Conservation (phyloP, 2,113 vertebrate species). For the Riparia riparia region DNA sequence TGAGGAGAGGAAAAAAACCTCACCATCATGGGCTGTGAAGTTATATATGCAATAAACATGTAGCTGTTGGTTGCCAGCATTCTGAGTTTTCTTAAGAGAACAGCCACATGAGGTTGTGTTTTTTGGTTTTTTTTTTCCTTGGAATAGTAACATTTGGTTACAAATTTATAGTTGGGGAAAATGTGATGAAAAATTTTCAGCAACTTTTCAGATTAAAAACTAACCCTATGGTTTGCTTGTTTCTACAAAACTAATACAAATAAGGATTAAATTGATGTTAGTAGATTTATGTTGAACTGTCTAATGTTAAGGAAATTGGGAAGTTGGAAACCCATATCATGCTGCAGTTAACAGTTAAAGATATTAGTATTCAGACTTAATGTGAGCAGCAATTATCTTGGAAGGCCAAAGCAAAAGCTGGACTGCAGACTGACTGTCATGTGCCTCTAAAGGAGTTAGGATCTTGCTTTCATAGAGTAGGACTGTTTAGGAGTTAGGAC, state of each 20-base stretch:
- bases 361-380: background rate
- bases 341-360: background rate
- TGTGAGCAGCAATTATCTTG: background rate
- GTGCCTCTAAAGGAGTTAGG: background rate
- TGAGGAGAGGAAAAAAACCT: background rate
- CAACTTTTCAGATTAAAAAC: background rate
- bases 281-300: background rate
- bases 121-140: too few relatives aligned
- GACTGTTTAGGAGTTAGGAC: background rate
- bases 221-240: background rate
- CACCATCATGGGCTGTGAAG: background rate
- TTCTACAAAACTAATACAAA: background rate
- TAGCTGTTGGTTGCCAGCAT: background rate
- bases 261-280: background rate
- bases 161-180: background rate
- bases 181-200: background rate
- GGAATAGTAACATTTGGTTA: background rate
- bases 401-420: background rate
- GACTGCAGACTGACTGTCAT: background rate
- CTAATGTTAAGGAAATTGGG: background rate
- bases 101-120: fast-evolving
- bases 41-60: background rate
- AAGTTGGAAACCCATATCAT: background rate
- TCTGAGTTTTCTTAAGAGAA: background rate
- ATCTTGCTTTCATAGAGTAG: background rate